These are phyloP conservation scores for Siphamia tubifer DNA, from an alignment of 2,113 vertebrate species.

Conservation along the genomic window DNA sequence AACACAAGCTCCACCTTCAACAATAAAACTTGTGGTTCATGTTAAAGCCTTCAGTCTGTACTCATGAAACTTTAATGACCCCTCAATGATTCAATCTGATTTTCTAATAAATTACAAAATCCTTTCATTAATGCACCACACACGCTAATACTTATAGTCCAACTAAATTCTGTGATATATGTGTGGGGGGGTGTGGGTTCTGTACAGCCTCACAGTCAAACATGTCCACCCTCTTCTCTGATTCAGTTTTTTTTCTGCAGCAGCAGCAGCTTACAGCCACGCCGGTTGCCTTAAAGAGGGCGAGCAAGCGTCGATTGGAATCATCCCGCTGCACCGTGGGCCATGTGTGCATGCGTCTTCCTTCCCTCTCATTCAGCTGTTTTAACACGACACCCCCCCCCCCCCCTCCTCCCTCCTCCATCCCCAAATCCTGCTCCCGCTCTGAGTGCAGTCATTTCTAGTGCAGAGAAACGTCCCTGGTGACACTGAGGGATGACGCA, in stretches of 20 bases:
- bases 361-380: constrained; percentile 69
- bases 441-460: constrained; percentile 77
- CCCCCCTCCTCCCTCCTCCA: constrained; percentile 22
- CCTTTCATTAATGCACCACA: neutral
- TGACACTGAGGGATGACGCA: constrained; percentile 79
- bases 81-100: constrained; percentile 23
- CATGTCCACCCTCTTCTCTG: neutral
- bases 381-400: constrained; percentile 47
- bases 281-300: constrained; percentile 35
- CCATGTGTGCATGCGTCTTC: constrained; percentile 58
- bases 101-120: constrained; percentile 27
- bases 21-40: constrained; percentile 4
- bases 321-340: constrained; percentile 65
- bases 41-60: constrained; percentile 19
- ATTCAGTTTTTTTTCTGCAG: constrained; percentile 30
- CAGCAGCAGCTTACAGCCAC: constrained; percentile 17
- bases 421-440: constrained; percentile 60
- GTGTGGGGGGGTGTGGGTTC: too few relatives aligned
- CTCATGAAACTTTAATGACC: constrained; percentile 46
- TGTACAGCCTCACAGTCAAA: neutral
- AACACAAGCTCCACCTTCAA: neutral
- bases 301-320: constrained; percentile 42
- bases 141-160: neutral
- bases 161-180: neutral
- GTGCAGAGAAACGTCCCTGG: constrained; percentile 79